These are phyloP conservation scores for Cerastoderma edule DNA, from an alignment of 2,888 invertebrate genomes.

Conservation along the genomic window DNA sequence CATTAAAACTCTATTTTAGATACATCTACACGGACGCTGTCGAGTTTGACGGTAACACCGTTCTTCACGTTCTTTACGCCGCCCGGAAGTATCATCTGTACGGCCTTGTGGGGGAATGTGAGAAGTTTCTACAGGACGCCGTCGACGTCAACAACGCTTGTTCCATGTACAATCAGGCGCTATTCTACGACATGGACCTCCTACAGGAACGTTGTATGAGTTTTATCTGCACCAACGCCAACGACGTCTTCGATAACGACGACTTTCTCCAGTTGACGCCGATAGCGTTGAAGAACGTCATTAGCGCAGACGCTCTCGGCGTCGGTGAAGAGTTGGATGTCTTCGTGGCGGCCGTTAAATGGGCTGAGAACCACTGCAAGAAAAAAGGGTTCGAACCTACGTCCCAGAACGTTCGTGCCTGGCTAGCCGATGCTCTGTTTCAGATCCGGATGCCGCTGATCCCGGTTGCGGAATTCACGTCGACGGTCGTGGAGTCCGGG, in stretches of 20 bases:
- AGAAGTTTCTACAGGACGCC: slow-evolving; percentile 58
- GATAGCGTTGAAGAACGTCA: slow-evolving; percentile 37
- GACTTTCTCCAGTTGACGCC: slow-evolving; percentile 54
- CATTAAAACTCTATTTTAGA: slow-evolving; percentile 9
- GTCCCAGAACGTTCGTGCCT: slow-evolving; percentile 53
- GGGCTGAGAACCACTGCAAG: slow-evolving; percentile 60
- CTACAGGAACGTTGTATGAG: slow-evolving; percentile 50
- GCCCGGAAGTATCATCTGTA: slow-evolving; percentile 68
- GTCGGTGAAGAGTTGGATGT: slow-evolving; percentile 60
- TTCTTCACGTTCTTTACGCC: slow-evolving; percentile 64
- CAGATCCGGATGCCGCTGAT: slow-evolving; percentile 55
- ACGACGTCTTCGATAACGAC: slow-evolving; percentile 55
- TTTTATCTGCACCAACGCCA: slow-evolving; percentile 59
- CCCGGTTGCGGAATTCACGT: slow-evolving; percentile 58
- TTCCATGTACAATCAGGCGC: slow-evolving; percentile 57
- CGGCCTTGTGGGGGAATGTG: slow-evolving; percentile 58
- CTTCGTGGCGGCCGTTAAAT: slow-evolving; percentile 58
- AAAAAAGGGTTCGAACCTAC: slow-evolving; percentile 54
- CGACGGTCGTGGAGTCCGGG: slow-evolving; percentile 46
- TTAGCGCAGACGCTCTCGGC: slow-evolving; percentile 45
- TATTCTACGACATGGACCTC: slow-evolving; percentile 58
- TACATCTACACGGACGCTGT: slow-evolving; percentile 65
- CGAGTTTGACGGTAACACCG: slow-evolving; percentile 63
- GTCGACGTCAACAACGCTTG: slow-evolving; percentile 58
- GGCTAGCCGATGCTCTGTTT: slow-evolving; percentile 58